Base-by-base conservation (phyloP, 2,888 invertebrate genomes). In the Zygaena filipendulae region DNA sequence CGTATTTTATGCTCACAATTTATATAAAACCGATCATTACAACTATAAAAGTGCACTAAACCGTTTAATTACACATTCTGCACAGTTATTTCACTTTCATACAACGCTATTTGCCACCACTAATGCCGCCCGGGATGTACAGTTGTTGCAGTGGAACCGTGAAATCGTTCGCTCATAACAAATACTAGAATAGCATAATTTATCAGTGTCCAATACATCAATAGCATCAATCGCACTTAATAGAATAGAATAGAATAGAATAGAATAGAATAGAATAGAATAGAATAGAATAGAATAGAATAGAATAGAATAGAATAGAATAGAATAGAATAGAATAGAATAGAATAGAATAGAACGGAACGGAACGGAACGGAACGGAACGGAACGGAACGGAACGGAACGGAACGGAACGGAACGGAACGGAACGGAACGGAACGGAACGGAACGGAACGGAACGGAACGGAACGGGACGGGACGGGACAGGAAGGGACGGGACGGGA, bases 191-290 rank as follows among this genome's bases (percentile, higher is more conserved):
- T n/a, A n/a, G n/a, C n/a, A n/a, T n/a, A n/a, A n/a, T n/a, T n/a
- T n/a, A n/a, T n/a, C n/a, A n/a, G n/a, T n/a, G n/a, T n/a, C n/a
- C n/a, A n/a, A n/a, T n/a, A n/a, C n/a, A n/a, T n/a, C n/a, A n/a
- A n/a, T n/a, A n/a, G n/a, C n/a, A n/a, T n/a, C n/a, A n/a, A n/a
- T n/a, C n/a, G n/a, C n/a, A n/a, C n/a, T n/a, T n/a, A n/a, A 22
- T 22, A 11, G 22, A 11, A 22, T 22, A 22, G 22, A 22, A 22
- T 22, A 22, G 22, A 11, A 22, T 22, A 22, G 22, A 22, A 8
- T 22, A 11, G 22, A 22, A 22, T 22, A 22, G 22, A 11, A 11
- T 22, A 22, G 22, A 22, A 22, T 22, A 22, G 11, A 22, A 8
- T 11, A 9, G 22, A 14, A 24, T 11, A 13, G 24, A 24, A 5